phyloP scores from a whole-genome alignment of 2,797 vertebrate genomes.

The Falco cherrug region DNA sequence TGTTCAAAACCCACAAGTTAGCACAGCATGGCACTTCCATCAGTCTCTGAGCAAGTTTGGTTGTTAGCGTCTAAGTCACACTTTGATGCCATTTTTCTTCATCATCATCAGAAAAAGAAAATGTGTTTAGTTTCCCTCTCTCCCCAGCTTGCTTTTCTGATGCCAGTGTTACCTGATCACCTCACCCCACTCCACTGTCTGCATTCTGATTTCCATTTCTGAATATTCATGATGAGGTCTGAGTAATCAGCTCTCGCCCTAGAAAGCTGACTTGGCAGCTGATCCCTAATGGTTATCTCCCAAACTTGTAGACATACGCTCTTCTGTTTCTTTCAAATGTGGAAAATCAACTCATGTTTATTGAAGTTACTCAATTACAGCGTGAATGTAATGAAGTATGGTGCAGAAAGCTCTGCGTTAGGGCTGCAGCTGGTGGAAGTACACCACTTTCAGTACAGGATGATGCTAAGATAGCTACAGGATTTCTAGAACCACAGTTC shows the following conservation, averaged over 20 bases:
- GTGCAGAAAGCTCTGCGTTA: neutral
- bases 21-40: neutral
- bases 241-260: constrained; percentile 13
- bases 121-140: neutral
- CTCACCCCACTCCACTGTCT: neutral
- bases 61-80: neutral
- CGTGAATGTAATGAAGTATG: neutral
- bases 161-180: constrained; percentile 2
- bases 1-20: neutral
- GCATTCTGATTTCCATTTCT: constrained; percentile 21
- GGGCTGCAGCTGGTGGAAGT: neutral
- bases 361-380: neutral
- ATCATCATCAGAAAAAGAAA: neutral
- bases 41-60: neutral
- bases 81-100: neutral
- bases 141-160: neutral
- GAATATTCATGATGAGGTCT: constrained; percentile 49
- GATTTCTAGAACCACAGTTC: neutral
- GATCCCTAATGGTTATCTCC: constrained; percentile 7
- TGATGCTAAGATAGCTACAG: neutral
- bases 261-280: neutral
- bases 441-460: neutral
- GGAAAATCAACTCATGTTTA: neutral
- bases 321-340: neutral
- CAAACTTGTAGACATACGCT: neutral